Percentiles rank a stretch among this genome's conserved stretches.
Evolutionary conservation across 2,888 invertebrate genomes (phyloP).

Genomic region (Leptarthrus brevirostris): DNA sequence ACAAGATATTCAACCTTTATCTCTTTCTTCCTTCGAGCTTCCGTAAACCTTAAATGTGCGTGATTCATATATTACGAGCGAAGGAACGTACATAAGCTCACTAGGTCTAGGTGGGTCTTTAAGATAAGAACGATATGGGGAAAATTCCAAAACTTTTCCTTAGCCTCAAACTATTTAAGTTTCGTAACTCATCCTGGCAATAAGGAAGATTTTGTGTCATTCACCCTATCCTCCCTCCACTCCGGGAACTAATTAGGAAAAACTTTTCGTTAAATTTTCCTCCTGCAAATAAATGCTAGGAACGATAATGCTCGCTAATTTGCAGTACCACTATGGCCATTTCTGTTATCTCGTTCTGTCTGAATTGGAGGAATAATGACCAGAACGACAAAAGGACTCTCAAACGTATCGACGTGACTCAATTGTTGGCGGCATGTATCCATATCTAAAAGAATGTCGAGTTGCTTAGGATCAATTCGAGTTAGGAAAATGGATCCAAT

Average conservation of each 20-base stretch:
- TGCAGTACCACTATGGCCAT: conserved; percentile 3
- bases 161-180: conserved; percentile 36
- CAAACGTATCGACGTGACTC: conserved; percentile 44
- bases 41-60: conserved; percentile 24
- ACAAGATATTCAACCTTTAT: conserved; percentile 7
- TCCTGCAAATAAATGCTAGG: conserved; percentile 30
- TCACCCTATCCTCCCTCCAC: not conserved
- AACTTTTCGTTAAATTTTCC: conserved; percentile 35
- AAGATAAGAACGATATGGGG: conserved; percentile 34
- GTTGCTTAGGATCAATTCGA: not conserved
- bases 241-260: conserved; percentile 29
- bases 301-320: conserved; percentile 43
- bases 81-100: conserved; percentile 1
- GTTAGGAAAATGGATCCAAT: not conserved
- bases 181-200: conserved; percentile 27
- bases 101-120: conserved; percentile 42
- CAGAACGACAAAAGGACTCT: conserved; percentile 38
- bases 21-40: not conserved
- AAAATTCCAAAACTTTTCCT: conserved; percentile 24
- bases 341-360: conserved; percentile 34
- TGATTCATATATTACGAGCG: conserved; percentile 18
- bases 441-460: not conserved
- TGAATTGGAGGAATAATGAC: conserved; percentile 21
- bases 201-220: conserved; percentile 20
- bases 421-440: not conserved